A percentile compares a stretch with the other conserved stretches of the same genome.
Conservation (phyloP, 2,113 vertebrate species). For the Ciconia maguari region DNA sequence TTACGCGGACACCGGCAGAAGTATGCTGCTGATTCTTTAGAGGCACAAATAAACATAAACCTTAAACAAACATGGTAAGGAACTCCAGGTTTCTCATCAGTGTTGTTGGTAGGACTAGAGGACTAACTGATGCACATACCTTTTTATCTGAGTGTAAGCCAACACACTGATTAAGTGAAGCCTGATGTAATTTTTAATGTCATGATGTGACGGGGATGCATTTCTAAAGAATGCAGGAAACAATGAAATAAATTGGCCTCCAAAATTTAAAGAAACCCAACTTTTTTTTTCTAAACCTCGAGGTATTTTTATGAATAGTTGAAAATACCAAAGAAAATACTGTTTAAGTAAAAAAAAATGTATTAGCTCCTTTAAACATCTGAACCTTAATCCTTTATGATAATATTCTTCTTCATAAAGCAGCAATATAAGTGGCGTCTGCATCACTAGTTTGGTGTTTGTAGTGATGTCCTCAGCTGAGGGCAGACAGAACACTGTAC, state of each 20-base stretch:
- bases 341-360: background rate
- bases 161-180: background rate
- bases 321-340: background rate
- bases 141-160: background rate
- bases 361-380: background rate
- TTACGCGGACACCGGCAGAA: background rate
- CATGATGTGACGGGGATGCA: fast-evolving
- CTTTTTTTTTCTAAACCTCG: background rate
- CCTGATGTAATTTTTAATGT: background rate
- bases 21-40: background rate
- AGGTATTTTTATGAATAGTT: background rate
- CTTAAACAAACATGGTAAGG: background rate
- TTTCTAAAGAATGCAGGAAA: background rate
- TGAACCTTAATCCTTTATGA: background rate
- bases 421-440: fast-evolving
- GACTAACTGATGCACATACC: fast-evolving
- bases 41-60: background rate
- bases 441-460: background rate
- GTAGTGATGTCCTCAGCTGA: background rate
- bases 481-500: background rate
- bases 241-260: background rate
- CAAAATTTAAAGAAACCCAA: background rate
- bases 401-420: background rate
- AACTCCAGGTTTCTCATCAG: background rate
- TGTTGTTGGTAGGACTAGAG: background rate